These are phyloP conservation scores for Pollenia griseotomentosa DNA, from an alignment of 2,888 invertebrate species.

Conservation along the genomic window DNA sequence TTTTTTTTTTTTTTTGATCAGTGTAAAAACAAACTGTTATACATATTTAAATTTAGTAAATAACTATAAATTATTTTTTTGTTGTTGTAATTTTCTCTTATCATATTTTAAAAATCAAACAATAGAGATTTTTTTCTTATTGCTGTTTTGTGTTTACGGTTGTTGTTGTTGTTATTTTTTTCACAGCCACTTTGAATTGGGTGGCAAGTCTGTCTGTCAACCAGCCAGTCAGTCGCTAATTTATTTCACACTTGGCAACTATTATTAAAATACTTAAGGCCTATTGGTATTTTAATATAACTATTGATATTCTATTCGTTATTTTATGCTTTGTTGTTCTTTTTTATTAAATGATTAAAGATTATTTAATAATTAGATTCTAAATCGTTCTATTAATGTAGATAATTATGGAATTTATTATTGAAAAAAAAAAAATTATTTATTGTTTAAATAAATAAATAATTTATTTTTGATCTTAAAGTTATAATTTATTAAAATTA, in stretches of 20 bases:
- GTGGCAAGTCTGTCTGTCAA: slow-evolving; percentile 28
- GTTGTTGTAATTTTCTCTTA: slow-evolving; percentile 16
- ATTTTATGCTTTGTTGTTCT: background rate
- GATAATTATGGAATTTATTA: slow-evolving; percentile 31
- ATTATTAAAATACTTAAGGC: background rate
- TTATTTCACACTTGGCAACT: slow-evolving; percentile 54
- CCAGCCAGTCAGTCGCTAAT: slow-evolving; percentile 53
- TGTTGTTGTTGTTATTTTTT: slow-evolving; percentile 1
- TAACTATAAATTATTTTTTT: background rate
- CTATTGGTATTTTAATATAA: slow-evolving; percentile 3
- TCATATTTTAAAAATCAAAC: slow-evolving; percentile 30
- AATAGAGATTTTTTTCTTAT: background rate
- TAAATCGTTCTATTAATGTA: slow-evolving; percentile 15
- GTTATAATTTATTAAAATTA: too few relatives aligned
- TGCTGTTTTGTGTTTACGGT: slow-evolving; percentile 8
- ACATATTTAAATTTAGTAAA: background rate
- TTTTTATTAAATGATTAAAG: slow-evolving; percentile 38
- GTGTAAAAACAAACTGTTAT: background rate
- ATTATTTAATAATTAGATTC: slow-evolving; percentile 45
- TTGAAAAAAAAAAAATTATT: slow-evolving; percentile 10
- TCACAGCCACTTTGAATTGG: slow-evolving; percentile 15
- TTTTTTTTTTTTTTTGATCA: background rate
- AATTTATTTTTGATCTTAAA: background rate
- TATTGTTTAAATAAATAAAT: slow-evolving; percentile 33
- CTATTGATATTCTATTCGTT: slow-evolving; percentile 31